Conservation (phyloP, 53 echinoderm and acorn worm genomes). For the Temnopleurus reevesii region DNA sequence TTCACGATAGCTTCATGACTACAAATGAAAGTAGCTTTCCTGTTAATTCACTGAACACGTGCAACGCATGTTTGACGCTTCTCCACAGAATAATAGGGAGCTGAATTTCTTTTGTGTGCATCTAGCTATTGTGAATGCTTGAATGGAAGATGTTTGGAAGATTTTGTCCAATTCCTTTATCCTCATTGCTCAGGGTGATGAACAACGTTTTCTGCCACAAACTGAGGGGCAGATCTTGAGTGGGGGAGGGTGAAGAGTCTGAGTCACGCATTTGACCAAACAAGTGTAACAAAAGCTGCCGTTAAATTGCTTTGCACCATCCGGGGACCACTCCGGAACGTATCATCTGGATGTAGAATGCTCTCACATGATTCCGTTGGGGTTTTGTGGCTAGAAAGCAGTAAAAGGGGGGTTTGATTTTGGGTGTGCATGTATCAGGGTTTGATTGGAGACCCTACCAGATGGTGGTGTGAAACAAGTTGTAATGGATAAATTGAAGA, state of each 20-base stretch:
- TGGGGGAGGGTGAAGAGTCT: neutral
- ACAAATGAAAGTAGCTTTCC: no score
- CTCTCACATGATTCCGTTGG: conserved; percentile 3
- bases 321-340: conserved; percentile 20
- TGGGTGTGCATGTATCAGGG: neutral
- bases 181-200: no score
- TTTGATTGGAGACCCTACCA: conserved; percentile 6
- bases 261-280: conserved; percentile 37
- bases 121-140: no score
- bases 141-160: no score
- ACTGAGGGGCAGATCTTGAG: conserved; percentile 2
- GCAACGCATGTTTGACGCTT: no score
- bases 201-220: neutral
- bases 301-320: neutral
- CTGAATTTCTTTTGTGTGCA: no score
- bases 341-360: conserved; percentile 21
- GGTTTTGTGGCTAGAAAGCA: neutral
- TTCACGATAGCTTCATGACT: no score
- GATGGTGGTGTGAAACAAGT: neutral
- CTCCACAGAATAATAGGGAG: no score
- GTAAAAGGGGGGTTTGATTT: neutral
- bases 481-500: neutral
- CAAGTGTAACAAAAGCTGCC: conserved; percentile 29
- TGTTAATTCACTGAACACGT: no score
- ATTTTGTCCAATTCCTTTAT: no score